Conservation (phyloP, 2,888 invertebrate genomes). For the Cheilosia impressa region DNA sequence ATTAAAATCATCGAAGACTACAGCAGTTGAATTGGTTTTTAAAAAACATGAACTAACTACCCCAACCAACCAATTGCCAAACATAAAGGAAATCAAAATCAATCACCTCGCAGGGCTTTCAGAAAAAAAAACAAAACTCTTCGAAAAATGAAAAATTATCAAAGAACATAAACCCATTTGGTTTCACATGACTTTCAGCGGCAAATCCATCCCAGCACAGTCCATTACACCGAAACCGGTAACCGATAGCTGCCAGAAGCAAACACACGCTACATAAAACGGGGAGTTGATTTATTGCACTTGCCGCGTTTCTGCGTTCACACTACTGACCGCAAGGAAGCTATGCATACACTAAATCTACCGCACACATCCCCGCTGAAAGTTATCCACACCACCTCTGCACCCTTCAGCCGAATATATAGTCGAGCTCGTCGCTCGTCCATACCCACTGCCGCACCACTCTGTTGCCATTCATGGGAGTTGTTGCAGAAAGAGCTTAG, state of each 20-base stretch:
- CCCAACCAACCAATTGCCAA: not conserved
- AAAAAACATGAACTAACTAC: not conserved
- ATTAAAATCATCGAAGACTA: not conserved
- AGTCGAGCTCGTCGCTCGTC: not conserved
- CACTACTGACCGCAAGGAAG: constrained; percentile 67
- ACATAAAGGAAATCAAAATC: constrained; percentile 38
- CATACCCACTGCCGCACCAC: constrained; percentile 6
- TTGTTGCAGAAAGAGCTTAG: constrained; percentile 10
- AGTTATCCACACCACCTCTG: constrained; percentile 4
- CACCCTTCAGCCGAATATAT: not conserved
- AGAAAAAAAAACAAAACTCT: not conserved
- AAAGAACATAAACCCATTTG: constrained; percentile 33
- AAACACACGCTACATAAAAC: constrained; percentile 38
- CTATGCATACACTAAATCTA: constrained; percentile 56
- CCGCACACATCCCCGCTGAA: constrained; percentile 29
- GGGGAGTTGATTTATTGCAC: constrained; percentile 60
- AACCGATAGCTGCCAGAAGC: constrained; percentile 70
- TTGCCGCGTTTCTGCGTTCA: constrained; percentile 44
- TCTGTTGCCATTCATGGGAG: not conserved
- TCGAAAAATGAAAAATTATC: not conserved
- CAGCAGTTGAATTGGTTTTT: too few species aligned
- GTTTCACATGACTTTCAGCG: constrained; percentile 45
- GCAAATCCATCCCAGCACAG: constrained; percentile 63
- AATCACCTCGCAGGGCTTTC: constrained; percentile 27
- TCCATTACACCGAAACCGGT: constrained; percentile 67